Conservation (phyloP, 2,113 vertebrate genomes). For the Chroicocephalus ridibundus region DNA sequence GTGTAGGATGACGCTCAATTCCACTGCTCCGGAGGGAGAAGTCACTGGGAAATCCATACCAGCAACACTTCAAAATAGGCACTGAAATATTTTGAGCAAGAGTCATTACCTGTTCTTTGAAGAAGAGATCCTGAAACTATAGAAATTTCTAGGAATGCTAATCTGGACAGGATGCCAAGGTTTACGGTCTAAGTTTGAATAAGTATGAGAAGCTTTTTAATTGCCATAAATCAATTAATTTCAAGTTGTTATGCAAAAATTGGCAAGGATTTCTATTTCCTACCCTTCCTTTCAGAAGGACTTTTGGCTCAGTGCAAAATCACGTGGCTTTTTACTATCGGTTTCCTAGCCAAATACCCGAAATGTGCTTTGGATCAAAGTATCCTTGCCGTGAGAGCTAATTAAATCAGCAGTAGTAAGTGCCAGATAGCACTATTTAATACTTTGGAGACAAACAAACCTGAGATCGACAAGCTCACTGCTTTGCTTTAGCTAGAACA, state of each 20-base stretch:
- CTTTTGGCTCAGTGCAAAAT: background rate
- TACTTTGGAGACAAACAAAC: background rate
- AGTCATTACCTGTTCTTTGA: background rate
- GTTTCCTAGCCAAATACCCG: background rate
- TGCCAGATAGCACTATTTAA: background rate
- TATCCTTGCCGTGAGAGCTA: background rate
- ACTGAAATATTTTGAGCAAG: background rate
- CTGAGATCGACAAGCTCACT: background rate
- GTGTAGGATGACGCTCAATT: background rate
- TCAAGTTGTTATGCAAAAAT: background rate
- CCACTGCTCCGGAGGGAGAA: background rate
- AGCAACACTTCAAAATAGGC: background rate
- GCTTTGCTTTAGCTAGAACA: background rate
- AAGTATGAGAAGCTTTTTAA: background rate
- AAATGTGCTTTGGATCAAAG: background rate
- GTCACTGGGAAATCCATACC: background rate
- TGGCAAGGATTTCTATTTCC: background rate
- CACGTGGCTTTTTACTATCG: background rate
- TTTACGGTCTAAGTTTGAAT: background rate
- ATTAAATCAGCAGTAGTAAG: background rate
- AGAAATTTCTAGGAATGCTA: background rate
- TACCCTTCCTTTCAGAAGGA: background rate
- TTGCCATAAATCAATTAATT: background rate
- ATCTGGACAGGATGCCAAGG: background rate
- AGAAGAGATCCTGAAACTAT: background rate